A percentile compares a stretch with the other conserved stretches of the same genome.
These are phyloP conservation scores for Cynoglossus semilaevis DNA, from an alignment of 2,113 vertebrate genomes.

Conservation along the genomic window DNA sequence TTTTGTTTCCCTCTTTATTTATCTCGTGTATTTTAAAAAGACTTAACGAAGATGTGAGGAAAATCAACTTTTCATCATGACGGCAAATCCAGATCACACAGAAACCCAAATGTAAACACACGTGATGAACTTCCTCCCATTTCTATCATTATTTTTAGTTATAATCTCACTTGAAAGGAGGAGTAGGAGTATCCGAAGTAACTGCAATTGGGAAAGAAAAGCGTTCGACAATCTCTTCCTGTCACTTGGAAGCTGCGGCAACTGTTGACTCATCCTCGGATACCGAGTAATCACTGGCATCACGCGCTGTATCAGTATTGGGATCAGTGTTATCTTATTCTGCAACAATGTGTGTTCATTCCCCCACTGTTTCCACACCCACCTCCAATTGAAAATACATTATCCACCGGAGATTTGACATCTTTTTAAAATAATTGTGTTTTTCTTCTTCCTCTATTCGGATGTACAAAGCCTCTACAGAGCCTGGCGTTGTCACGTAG, in stretches of 20 bases:
- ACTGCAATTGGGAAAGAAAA: constrained; percentile 44
- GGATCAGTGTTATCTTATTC: constrained; percentile 67
- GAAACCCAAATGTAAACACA: constrained; percentile 44
- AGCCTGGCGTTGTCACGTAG: constrained; percentile 72
- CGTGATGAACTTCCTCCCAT: constrained; percentile 56
- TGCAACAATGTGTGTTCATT: constrained; percentile 57
- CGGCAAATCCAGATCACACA: constrained; percentile 44
- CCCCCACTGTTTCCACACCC: constrained; percentile 69
- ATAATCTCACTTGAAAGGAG: constrained; percentile 70
- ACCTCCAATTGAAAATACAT: constrained; percentile 69
- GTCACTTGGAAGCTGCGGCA: constrained; percentile 56
- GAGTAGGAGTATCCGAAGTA: constrained; percentile 52
- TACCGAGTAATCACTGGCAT: constrained; percentile 65
- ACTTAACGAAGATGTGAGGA: constrained; percentile 35
- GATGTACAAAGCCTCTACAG: constrained; percentile 55
- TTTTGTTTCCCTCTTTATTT: constrained; percentile 20
- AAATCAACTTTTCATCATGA: constrained; percentile 48
- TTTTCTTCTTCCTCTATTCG: constrained; percentile 64
- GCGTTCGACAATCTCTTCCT: constrained; percentile 48
- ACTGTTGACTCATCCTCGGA: constrained; percentile 70
- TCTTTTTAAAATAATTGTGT: constrained; percentile 71
- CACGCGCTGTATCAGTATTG: constrained; percentile 60
- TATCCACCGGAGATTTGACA: constrained; percentile 72
- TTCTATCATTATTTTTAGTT: constrained; percentile 66
- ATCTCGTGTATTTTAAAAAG: constrained; percentile 48